Base-by-base conservation (phyloP, 1,140 invertebrate species). In the Eciton burchellii region DNA sequence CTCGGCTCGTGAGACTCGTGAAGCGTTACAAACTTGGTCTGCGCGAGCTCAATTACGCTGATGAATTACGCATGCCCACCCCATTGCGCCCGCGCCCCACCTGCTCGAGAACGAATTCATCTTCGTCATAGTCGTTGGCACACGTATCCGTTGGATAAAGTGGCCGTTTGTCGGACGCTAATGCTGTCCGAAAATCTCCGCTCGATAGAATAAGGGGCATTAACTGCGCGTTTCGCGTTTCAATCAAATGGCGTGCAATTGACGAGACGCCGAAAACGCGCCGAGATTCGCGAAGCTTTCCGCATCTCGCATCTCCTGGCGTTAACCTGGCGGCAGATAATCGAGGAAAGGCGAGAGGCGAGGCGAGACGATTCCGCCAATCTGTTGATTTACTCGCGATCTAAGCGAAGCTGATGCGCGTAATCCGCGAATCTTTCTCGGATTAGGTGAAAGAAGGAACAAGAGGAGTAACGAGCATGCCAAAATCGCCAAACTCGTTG, bases 31-130 rank as follows among this genome's bases (percentile, higher is more conserved):
- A 86, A 76, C 63, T 84, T 81, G 73, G 24, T 54, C 52, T 73
- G 71, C 73, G 63, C 83, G 62, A 62, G 82, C 76, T 90, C 87
- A 83, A 90, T 90, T 89, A 89, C 72, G 57, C 82, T 89, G 89
- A 90, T 87, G 85, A 90, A 89, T 89, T 87, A 86, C 77, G 83
- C 70, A 72, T 86, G 84, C 88, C 60, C 76, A 56, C 47, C 57
- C 54, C 43, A 47, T 73, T 41, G 47, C 56, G 47, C 47, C 47
- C 9, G 59, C 35, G n/a, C 6, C 35, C 2, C 35, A 6, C 35
- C 35, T 35, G 35, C 19, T 56, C 79, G 72, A 86, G 71, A 82
- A 83, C 76, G 72, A 85, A 90, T 90, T 88, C 82, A 87, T 90
- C 89, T 90, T 89, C 85, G 79, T 90, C 88, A 77, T 79, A 83